Evolutionary conservation across 1,140 invertebrate genomes (phyloP), one percentile per base, ranked within the genome.

Genomic region (Eupeodes corollae): DNA sequence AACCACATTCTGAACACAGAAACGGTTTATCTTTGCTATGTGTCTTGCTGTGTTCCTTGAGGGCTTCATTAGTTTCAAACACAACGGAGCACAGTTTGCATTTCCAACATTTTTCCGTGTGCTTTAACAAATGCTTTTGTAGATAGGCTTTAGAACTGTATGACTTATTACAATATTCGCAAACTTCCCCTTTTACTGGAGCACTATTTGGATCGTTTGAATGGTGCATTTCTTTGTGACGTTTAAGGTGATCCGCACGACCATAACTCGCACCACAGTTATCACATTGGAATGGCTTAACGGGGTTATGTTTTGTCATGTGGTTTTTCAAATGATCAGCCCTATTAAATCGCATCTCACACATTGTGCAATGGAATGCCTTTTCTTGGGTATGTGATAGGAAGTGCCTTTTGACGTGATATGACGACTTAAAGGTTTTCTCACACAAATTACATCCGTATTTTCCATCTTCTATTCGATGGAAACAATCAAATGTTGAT

Each of bases 61-160:
- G 52, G 48, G 75, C 68, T 10, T 67, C 67, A 53, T 73, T 73
- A 1, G 65, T 65, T 8, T 68, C 57, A 57, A 77, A 78, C 13
- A 69, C 63, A 51, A 75, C 74, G 11, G 68, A 67, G 53, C 77
- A 78, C 13, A 61, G 58, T 52, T 65, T 69, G 51, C 72, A 73
- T 9, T 51, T 52, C 45, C 54, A 71, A 21, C 53, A 56, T 35
- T 66, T 67, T 30, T 68, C 60, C 6, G 61, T 65, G 50, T 71
- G 68, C 34, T 42, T 49, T 21, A 44, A 59, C 52, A 68, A 62
- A 50, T 73, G 70, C 0, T 64, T 56, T 43, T 67, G 59, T 21
- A 70, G 47, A 47, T 70, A 70, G 50, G 69, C 65, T 43, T 66
- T 60, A 5, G 69, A 70, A 1, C 68, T 70, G 50, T 71, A 72